A percentile compares a stretch with the other conserved stretches of the same genome.
Conservation (phyloP, 2,113 vertebrate species). For the Pachyramphus minor region DNA sequence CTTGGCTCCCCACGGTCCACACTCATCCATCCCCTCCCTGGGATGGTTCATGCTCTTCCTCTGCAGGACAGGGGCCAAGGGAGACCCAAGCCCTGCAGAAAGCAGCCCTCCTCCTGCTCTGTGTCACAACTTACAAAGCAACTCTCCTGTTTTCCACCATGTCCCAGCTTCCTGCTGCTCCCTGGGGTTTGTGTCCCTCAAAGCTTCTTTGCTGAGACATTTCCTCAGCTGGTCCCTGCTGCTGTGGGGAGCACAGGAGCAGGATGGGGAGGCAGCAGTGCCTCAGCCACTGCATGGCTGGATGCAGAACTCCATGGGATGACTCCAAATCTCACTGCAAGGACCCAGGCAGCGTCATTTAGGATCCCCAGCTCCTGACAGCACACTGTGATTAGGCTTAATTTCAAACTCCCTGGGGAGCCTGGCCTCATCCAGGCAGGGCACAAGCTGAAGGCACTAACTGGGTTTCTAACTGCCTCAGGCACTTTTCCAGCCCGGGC, state of each 20-base stretch:
- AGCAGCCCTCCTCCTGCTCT: neutral
- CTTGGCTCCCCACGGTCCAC: neutral
- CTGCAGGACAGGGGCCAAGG: neutral
- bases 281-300: neutral
- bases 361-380: neutral
- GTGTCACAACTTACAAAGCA: fast-evolving
- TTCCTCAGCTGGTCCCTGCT: neutral
- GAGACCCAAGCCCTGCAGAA: neutral
- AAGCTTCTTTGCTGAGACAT: neutral
- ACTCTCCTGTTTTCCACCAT: neutral
- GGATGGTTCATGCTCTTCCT: too few relatives aligned
- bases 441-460: neutral
- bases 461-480: neutral
- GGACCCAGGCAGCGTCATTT: neutral
- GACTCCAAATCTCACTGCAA: neutral
- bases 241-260: neutral
- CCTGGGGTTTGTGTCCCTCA: neutral
- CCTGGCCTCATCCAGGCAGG: neutral
- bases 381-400: neutral
- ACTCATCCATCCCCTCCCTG: neutral
- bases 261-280: neutral
- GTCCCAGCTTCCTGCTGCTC: neutral
- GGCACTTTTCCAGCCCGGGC: neutral
- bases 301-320: neutral
- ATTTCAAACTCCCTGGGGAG: neutral